A percentile compares a stretch with the other conserved stretches of the same genome.
Conservation (phyloP, 2,797 vertebrate species). For the Sebastes baramenuke region DNA sequence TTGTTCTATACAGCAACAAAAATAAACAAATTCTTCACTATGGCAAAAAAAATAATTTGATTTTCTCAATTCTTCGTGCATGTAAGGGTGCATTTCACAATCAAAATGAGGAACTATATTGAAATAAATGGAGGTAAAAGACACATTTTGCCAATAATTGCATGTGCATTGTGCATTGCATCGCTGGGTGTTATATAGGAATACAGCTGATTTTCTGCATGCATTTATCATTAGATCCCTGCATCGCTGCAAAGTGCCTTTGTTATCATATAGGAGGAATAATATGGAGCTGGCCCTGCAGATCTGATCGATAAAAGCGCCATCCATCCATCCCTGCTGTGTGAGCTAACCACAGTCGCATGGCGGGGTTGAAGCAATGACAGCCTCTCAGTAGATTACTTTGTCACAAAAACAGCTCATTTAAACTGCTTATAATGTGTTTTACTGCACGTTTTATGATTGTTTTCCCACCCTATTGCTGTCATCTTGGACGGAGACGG, state of each 20-base stretch:
- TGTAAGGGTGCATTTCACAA: not conserved
- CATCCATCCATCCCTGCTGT: conserved; percentile 53
- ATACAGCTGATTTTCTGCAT: not conserved
- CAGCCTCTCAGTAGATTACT: not conserved
- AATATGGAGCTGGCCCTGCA: conserved; percentile 50
- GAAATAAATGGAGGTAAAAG: not conserved
- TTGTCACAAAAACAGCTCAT: not conserved
- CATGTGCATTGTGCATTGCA: not conserved
- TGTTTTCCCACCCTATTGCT: conserved; percentile 47
- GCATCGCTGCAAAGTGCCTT: conserved; percentile 54
- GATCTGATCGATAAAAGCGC: conserved; percentile 64
- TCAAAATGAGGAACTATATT: not conserved
- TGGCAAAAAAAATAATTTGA: too few relatives aligned
- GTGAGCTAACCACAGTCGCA: conserved; percentile 20
- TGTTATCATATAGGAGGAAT: conserved; percentile 61
- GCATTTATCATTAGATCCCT: not conserved
- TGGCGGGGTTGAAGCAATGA: conserved; percentile 40
- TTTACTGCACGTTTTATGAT: conserved; percentile 38
- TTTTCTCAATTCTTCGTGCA: not conserved
- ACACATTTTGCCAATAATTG: not conserved
- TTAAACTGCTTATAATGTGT: not conserved
- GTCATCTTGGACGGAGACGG: conserved; percentile 49
- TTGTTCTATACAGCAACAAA: too few relatives aligned
- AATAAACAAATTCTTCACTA: too few relatives aligned
- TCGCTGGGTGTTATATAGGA: not conserved